These are phyloP conservation scores for Sminthurides bifidus DNA, from an alignment of 1,140 invertebrate genomes.

Conservation along the genomic window DNA sequence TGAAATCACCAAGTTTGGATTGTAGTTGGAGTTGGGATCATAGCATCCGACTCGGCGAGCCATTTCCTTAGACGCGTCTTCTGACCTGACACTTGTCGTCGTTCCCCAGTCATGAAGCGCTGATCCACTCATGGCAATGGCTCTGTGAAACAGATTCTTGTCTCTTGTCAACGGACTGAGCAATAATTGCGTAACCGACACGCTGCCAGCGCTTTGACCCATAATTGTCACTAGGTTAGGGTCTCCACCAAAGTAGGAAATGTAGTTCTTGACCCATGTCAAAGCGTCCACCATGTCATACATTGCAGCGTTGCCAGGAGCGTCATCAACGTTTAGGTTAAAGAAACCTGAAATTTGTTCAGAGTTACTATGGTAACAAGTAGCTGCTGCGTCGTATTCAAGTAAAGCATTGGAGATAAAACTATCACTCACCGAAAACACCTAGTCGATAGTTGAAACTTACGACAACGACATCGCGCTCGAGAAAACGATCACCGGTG, in stretches of 20 bases:
- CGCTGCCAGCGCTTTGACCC: conserved; percentile 24
- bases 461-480: conserved; percentile 10
- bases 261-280: conserved; percentile 13
- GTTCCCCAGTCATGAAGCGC: conserved; percentile 1
- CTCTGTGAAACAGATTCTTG: conserved; percentile 1
- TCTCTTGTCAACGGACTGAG: conserved; percentile 1
- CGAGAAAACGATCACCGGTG: conserved; percentile 1
- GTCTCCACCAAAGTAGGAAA: conserved; percentile 19
- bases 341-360: conserved; percentile 9
- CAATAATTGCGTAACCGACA: conserved; percentile 6
- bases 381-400: background rate
- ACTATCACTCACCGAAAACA: conserved; percentile 6
- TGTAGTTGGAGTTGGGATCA: background rate
- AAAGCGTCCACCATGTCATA: conserved; percentile 18
- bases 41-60: background rate
- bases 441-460: conserved; percentile 15
- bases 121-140: background rate
- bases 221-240: conserved; percentile 9
- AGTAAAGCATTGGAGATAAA: background rate
- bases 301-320: conserved; percentile 23
- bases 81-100: background rate
- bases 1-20: background rate
- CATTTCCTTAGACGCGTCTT: background rate
- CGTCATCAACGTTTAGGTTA: conserved; percentile 8
- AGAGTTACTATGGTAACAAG: background rate